Evolutionary conservation across 2,797 vertebrate species (phyloP).

Genomic region (Cetoscarus ocellatus): DNA sequence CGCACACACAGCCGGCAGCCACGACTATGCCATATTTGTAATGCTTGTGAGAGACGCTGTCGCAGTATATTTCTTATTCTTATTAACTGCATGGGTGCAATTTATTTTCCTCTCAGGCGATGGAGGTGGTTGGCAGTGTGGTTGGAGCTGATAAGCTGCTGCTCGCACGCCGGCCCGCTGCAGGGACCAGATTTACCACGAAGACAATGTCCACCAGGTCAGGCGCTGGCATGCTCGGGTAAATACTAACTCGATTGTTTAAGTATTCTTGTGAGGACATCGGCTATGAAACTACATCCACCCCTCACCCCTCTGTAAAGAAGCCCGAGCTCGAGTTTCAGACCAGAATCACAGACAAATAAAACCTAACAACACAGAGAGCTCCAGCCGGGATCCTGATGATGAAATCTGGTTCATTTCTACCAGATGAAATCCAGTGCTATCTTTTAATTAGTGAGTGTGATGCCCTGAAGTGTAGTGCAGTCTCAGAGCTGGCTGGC

Average conservation of each 20-base stretch:
- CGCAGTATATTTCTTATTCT: constrained; percentile 92
- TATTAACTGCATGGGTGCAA: constrained; percentile 96
- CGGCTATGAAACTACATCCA: constrained; percentile 10
- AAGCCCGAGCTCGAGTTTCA: neutral
- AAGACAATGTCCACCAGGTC: constrained; percentile 94
- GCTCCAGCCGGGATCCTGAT: no score
- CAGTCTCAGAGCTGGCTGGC: no score
- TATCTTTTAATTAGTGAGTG: no score
- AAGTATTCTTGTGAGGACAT: constrained; percentile 18
- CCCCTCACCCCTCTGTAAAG: neutral
- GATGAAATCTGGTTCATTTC: neutral
- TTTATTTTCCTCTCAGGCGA: constrained; percentile 98
- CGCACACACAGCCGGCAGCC: constrained; percentile 21
- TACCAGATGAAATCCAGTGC: no score
- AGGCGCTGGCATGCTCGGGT: constrained; percentile 45
- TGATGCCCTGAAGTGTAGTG: no score
- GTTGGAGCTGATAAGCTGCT: constrained; percentile 92
- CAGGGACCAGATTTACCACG: constrained; percentile 92
- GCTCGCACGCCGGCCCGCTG: constrained; percentile 86
- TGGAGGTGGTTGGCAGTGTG: constrained; percentile 89
- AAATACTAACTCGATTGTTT: constrained; percentile 25
- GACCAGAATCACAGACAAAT: neutral
- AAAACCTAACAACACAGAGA: no score
- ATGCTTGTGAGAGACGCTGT: constrained; percentile 88
- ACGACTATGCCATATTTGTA: constrained; percentile 82